These are phyloP conservation scores for Ianthella basta DNA, from an alignment of 37 sponge, comb jelly and placozoan genomes.

Conservation along the genomic window DNA sequence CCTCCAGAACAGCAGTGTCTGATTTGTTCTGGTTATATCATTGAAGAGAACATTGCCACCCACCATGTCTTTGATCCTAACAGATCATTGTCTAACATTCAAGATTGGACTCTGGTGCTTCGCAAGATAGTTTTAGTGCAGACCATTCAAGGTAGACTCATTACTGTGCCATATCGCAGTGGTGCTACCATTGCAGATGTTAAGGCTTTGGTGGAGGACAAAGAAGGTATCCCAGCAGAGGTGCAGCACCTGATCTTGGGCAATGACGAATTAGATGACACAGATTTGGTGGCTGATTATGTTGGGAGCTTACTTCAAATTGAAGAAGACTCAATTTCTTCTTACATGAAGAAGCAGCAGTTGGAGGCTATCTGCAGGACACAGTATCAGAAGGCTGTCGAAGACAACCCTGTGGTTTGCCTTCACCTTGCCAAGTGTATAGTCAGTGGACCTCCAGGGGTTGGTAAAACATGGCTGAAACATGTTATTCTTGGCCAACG, in stretches of 20 bases:
- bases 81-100: too few relatives aligned
- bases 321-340: too few relatives aligned
- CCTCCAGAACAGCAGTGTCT: slow-evolving; percentile 70
- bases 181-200: slow-evolving; percentile 11
- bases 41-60: slow-evolving; percentile 57
- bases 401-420: neutral
- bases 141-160: too few relatives aligned
- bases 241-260: slow-evolving; percentile 21
- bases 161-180: too few relatives aligned
- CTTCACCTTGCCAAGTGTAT: neutral
- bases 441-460: neutral
- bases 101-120: too few relatives aligned
- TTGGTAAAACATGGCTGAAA: slow-evolving; percentile 23
- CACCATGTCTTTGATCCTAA: slow-evolving; percentile 48
- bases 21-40: slow-evolving; percentile 60
- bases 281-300: neutral
- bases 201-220: slow-evolving; percentile 14
- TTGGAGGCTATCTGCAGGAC: neutral
- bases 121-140: too few relatives aligned
- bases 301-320: too few relatives aligned
- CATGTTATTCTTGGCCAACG: slow-evolving; percentile 5
- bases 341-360: neutral
- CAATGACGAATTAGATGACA: neutral
- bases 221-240: slow-evolving; percentile 20
- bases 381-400: slow-evolving; percentile 11